Percentiles rank a stretch among this genome's conserved stretches.
Evolutionary conservation across 2,888 invertebrate species (phyloP).

Genomic region (Metallyticus violacea): DNA sequence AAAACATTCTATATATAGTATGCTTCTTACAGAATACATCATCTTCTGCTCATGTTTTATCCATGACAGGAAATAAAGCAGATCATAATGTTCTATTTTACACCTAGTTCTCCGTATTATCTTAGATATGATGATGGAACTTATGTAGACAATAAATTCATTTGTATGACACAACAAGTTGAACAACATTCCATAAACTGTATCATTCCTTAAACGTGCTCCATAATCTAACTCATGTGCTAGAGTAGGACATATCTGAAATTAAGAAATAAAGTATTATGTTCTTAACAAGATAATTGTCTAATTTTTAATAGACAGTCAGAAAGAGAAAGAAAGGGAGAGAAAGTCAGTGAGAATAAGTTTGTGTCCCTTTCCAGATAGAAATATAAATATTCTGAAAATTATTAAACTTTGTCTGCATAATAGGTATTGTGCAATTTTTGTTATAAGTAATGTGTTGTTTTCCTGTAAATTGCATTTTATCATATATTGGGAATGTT

Average conservation of each 20-base stretch:
- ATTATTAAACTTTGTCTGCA: too few relatives aligned
- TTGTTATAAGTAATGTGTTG: too few relatives aligned
- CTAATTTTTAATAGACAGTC: too few relatives aligned
- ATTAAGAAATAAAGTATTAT: not conserved
- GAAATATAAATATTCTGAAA: too few relatives aligned
- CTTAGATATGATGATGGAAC: not conserved
- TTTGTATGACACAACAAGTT: not conserved
- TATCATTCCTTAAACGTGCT: not conserved
- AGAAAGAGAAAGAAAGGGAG: not conserved
- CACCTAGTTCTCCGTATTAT: not conserved
- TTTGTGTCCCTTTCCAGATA: too few relatives aligned
- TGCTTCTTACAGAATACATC: not conserved
- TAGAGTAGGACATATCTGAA: not conserved
- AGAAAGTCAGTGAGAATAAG: too few relatives aligned
- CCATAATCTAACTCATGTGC: not conserved
- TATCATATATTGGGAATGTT: too few relatives aligned
- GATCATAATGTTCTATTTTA: not conserved
- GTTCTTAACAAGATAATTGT: too few relatives aligned
- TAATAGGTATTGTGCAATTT: too few relatives aligned
- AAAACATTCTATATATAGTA: too few relatives aligned
- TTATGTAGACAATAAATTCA: not conserved
- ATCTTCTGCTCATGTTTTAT: not conserved
- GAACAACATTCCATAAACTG: not conserved
- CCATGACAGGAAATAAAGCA: not conserved
- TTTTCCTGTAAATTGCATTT: too few relatives aligned